phyloP scores from a whole-genome alignment of 2,888 invertebrate genomes.

The Brachynemurus nebulosus region DNA sequence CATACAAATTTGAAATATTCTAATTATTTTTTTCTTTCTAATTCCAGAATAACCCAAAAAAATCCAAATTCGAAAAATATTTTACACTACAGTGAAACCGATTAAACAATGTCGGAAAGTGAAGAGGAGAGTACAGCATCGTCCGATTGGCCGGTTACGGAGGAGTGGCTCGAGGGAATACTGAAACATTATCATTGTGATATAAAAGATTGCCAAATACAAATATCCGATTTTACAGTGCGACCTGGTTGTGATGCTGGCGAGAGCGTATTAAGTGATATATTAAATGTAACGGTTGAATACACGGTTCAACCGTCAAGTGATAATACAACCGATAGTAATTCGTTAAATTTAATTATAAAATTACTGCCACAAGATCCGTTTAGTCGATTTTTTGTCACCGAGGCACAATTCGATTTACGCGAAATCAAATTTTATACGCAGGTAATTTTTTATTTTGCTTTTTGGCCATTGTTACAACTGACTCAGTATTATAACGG shows the following conservation, averaged over 20 bases:
- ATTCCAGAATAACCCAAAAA: no score
- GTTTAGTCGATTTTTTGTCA: slow-evolving; percentile 65
- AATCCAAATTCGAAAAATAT: no score
- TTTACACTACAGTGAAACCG: no score
- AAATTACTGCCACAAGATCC: slow-evolving; percentile 67
- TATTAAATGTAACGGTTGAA: slow-evolving; percentile 57
- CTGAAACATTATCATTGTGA: slow-evolving; percentile 34
- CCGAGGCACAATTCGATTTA: slow-evolving; percentile 69
- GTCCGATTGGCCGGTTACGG: slow-evolving; percentile 38
- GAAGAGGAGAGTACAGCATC: slow-evolving; percentile 34
- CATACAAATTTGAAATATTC: no score
- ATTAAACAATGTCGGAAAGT: slow-evolving; percentile 37
- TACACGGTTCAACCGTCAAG: slow-evolving; percentile 35
- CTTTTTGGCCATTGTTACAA: no score
- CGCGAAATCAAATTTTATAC: slow-evolving; percentile 73
- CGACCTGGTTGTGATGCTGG: slow-evolving; percentile 47
- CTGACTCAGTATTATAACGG: no score
- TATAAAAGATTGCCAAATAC: slow-evolving; percentile 7
- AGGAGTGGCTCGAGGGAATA: slow-evolving; percentile 41
- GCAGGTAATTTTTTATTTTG: slow-evolving; percentile 43
- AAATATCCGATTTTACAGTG: slow-evolving; percentile 34
- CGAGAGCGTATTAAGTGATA: slow-evolving; percentile 62
- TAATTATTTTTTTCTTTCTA: no score
- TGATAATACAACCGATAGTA: slow-evolving; percentile 18
- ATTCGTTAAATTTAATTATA: slow-evolving; percentile 43